Conservation (phyloP, 2,888 invertebrate species). For the Lasioglossum marginatum region DNA sequence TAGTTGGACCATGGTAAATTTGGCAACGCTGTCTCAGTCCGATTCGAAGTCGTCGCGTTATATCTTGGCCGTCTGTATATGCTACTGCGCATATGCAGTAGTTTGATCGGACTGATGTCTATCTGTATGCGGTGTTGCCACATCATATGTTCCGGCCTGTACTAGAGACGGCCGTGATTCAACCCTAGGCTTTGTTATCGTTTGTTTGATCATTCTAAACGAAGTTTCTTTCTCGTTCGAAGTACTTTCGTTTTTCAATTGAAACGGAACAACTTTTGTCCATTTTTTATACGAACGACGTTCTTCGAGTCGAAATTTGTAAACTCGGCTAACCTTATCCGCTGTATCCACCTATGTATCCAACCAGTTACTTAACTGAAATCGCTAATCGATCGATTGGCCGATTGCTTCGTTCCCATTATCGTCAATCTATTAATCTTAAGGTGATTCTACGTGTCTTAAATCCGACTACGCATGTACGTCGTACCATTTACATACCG, state of each 20-base stretch:
- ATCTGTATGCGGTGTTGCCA: no score
- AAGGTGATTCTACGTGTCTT: constrained; percentile 67
- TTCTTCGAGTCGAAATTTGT: constrained; percentile 44
- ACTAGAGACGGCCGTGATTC: not conserved
- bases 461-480: constrained; percentile 44
- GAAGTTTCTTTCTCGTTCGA: no score
- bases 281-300: constrained; percentile 46
- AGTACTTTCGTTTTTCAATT: not conserved
- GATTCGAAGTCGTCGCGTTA: no score
- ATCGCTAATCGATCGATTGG: constrained; percentile 48
- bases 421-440: constrained; percentile 67
- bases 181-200: no score
- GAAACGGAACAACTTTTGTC: not conserved
- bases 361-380: constrained; percentile 55
- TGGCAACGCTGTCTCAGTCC: no score
- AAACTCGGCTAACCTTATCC: constrained; percentile 51
- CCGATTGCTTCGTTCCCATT: constrained; percentile 53
- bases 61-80: no score
- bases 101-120: no score
- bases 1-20: no score
- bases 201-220: not conserved
- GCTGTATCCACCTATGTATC: constrained; percentile 54
- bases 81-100: no score
- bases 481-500: constrained; percentile 51
- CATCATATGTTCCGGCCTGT: no score